Conservation (phyloP, 2,113 vertebrate species). For the Irena cyanogastra region DNA sequence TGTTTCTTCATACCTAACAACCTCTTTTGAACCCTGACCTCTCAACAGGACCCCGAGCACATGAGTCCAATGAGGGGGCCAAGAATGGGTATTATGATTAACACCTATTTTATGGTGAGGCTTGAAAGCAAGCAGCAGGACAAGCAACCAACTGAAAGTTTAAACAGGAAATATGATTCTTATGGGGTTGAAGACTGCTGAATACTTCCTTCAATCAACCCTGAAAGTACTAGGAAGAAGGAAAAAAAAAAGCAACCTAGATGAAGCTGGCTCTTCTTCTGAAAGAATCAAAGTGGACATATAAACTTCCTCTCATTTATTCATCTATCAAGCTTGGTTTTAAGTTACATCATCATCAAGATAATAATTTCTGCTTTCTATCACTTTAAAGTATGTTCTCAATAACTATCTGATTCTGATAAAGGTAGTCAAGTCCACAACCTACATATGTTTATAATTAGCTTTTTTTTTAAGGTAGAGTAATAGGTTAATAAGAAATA, state of each 20-base stretch:
- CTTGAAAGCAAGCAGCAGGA: constrained; percentile 34
- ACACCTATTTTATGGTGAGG: not conserved
- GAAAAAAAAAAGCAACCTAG: not conserved
- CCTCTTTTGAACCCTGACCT: constrained; percentile 30
- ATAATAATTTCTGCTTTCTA: constrained; percentile 65
- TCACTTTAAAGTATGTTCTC: constrained; percentile 56
- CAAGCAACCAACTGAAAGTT: constrained; percentile 8
- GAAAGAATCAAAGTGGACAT: constrained; percentile 9
- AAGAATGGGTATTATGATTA: constrained; percentile 16
- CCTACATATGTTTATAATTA: constrained; percentile 63
- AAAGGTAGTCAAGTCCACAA: constrained; percentile 48
- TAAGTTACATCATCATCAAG: constrained; percentile 56
- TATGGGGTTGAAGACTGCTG: not conserved
- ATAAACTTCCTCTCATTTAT: constrained; percentile 46
- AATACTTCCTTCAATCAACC: not conserved
- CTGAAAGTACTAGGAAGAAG: not conserved
- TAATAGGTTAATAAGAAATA: constrained; percentile 67
- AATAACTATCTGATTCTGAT: constrained; percentile 55
- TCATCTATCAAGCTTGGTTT: constrained; percentile 60
- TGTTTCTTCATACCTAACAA: not conserved
- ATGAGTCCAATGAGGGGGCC: not conserved
- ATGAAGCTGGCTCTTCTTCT: constrained; percentile 31
- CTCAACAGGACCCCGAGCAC: not conserved
- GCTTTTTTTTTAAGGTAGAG: constrained; percentile 39
- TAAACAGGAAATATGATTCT: constrained; percentile 22